Base-by-base conservation (phyloP, 2,888 invertebrate genomes). In the Cryptosula pallasiana region DNA sequence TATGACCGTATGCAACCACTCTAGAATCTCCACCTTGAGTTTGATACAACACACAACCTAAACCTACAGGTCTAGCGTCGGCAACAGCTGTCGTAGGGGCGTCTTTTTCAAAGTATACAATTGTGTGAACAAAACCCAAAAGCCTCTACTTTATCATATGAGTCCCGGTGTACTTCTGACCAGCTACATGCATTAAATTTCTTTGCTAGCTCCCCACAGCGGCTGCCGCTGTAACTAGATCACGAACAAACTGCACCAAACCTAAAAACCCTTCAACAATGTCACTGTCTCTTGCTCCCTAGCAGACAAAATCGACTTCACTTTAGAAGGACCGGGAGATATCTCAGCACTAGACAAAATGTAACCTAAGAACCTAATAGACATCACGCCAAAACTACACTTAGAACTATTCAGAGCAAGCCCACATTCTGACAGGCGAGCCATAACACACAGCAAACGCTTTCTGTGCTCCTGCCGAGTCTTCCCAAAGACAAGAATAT, bases 231-330 rank as follows among this genome's bases (percentile, higher is more conserved):
- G 57, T 57, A 23, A 23, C 57, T 57, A 57, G n/a, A 16, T 25
- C 57, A 57, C 57, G 13, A 57, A 57, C n/a, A 25, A 57, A 57
- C 57, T 57, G 57, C 25, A 57, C 57, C n/a, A 57, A 25, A 57
- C 57, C 57, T 57, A 25, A 23, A 23, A 57, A 57, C 57, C 57
- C 57, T 25, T 57, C 23, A 57, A 25, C 57, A 16, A 9, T 23
- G 25, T 23, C 25, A 57, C 25, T 9, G 57, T 57, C 57, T 57
- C 57, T 25, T 9, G 57, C 25, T 25, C 5, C 5, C 57, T 13
- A 57, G 57, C 57, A 57, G 23, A 16, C 20, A 57, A 25, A n/a
- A 57, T 57, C 5, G 57, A 57, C 25, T 57, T 23, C 5, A 57
- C 57, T 25, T 57, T 16, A 16, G 57, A 9, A 9, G 57, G 25